Conservation (phyloP, 2,113 vertebrate species). For the Corynorhinus townsendii region DNA sequence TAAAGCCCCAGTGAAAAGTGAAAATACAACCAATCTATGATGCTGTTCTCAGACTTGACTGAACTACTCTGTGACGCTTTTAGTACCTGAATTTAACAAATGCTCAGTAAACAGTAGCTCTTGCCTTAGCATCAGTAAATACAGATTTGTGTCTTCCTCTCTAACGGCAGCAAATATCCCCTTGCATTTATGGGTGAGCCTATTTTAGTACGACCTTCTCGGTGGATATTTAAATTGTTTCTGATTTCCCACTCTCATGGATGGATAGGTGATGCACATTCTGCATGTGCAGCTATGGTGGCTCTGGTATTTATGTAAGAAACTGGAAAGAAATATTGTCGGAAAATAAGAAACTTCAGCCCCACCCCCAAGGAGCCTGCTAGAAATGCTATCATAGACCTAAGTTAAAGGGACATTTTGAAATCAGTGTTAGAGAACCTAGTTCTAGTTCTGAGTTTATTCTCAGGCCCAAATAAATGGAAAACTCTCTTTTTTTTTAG, state of each 20-base stretch:
- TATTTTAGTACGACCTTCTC: not conserved
- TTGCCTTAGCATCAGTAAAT: not conserved
- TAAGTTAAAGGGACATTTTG: not conserved
- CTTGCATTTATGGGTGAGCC: not conserved
- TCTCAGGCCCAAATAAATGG: not conserved
- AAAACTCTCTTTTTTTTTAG: not conserved
- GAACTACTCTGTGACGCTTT: not conserved
- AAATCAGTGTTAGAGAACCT: not conserved
- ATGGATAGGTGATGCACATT: not conserved
- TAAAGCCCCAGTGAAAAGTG: not conserved
- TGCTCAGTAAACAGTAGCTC: not conserved
- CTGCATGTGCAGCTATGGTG: fast-evolving
- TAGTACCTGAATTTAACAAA: not conserved
- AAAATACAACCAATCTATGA: not conserved
- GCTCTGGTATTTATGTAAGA: not conserved
- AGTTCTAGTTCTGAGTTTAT: not conserved
- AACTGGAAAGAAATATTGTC: not conserved
- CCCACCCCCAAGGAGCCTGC: not conserved
- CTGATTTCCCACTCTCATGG: not conserved
- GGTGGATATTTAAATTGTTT: not conserved
- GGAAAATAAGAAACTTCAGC: not conserved
- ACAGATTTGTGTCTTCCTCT: not conserved
- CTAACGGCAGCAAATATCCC: not conserved
- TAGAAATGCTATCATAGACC: not conserved
- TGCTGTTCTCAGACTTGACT: not conserved